These are phyloP conservation scores for Anoplius nigerrimus DNA, from an alignment of 2,888 invertebrate genomes.

Conservation along the genomic window DNA sequence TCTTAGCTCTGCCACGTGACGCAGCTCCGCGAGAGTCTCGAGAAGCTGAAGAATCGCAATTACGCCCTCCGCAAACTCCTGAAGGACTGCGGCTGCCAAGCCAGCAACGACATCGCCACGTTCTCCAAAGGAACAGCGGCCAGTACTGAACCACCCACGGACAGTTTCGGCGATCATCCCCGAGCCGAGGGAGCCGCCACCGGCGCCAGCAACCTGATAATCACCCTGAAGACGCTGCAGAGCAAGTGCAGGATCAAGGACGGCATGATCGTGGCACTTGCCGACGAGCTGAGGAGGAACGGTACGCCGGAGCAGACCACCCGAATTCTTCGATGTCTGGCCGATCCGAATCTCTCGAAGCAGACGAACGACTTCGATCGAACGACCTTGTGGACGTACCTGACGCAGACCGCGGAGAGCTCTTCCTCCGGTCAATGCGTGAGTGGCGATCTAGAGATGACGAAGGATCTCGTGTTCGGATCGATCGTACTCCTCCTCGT, in stretches of 20 bases:
- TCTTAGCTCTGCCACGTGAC: constrained; percentile 35
- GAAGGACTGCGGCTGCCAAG: constrained; percentile 10
- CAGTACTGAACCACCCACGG: no score
- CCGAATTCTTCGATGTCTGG: constrained; percentile 28
- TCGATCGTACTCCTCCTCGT: neutral
- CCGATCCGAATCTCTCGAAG: constrained; percentile 10
- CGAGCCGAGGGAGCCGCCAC: no score
- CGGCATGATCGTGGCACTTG: constrained; percentile 43
- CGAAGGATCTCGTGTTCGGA: neutral
- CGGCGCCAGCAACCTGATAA: constrained; percentile 31
- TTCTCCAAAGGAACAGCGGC: neutral
- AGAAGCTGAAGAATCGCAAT: constrained; percentile 47
- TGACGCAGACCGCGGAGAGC: constrained; percentile 1
- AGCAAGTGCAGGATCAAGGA: constrained; percentile 48
- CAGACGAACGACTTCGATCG: constrained; percentile 38
- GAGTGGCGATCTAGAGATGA: neutral
- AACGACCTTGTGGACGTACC: constrained; percentile 36
- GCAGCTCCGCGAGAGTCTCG: constrained; percentile 41
- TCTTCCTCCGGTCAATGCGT: neutral
- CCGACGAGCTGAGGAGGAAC: constrained; percentile 41
- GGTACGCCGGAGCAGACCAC: constrained; percentile 17
- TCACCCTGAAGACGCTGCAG: constrained; percentile 39
- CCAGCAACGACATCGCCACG: neutral
- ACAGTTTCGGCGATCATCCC: no score
- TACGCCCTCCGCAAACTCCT: constrained; percentile 34